Evolutionary conservation across 2,888 invertebrate genomes (phyloP), one percentile per base, ranked within the genome.

Genomic region (Ariolimax columbianus): DNA sequence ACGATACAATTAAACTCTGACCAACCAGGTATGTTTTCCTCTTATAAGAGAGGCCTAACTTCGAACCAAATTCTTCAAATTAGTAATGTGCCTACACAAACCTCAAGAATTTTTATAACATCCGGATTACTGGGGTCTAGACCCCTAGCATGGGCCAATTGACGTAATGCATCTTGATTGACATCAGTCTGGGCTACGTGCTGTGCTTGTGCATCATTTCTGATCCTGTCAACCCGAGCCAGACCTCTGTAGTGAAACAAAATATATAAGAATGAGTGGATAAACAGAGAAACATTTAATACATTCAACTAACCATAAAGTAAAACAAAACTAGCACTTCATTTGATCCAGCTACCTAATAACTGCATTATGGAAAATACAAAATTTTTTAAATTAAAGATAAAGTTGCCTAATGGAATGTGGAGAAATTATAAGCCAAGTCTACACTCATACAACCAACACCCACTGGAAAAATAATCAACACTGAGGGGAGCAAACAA

Each of bases 91-190:
- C 4, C 33, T 66, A 33, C 47, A 75, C 75, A 51, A 75, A 83
- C 83, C 83, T 83, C 83, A 6, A 83, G 40, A 23, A 83, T 78
- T 43, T 77, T 83, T 6, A 83, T 7, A 40, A 83, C 70, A 70
- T 78, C 83, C 23, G 51, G 47, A 38, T 83, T 83, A 51, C 47
- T 83, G 23, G 83, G 77, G 47, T 83, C 83, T 38, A 83, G 43
- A 7, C 83, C 83, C n/a, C 70, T 66, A 38, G 68, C 30, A n/a
- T 72, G 30, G 23, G 83, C 83, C 38, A 78, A n/a, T 59, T 70
- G 47, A 23, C 78, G 78, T n/a, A 83, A 0, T n/a, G 26, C 66
- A 66, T 77, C 83, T 38, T 72, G 77, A 19, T 9, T 14, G 33
- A 40, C 40, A 40, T 82, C 82, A 75, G 30, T 9, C n/a, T 47